These are phyloP conservation scores for Phasianus colchicus DNA, from an alignment of 2,113 vertebrate genomes.

Conservation along the genomic window DNA sequence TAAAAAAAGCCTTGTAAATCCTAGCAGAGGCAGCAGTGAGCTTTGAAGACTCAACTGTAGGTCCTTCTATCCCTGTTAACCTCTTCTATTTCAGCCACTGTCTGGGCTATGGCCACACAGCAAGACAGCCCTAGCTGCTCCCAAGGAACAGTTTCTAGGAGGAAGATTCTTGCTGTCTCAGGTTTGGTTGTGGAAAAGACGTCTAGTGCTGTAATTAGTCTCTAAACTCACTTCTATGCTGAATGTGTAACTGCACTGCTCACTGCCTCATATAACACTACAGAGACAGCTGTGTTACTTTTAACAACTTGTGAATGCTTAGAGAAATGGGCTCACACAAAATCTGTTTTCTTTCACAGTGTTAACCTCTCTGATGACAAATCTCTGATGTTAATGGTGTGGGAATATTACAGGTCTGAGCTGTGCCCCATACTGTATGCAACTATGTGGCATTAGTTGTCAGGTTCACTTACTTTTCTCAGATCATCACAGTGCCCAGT, in stretches of 20 bases:
- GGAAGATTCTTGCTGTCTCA: neutral
- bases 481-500: neutral
- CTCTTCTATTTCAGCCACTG: accelerated
- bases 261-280: neutral
- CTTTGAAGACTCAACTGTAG: neutral
- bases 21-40: neutral
- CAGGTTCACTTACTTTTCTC: neutral
- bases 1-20: neutral
- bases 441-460: neutral
- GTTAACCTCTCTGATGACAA: neutral
- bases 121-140: neutral
- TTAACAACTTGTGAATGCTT: neutral
- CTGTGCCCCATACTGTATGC: neutral
- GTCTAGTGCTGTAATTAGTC: neutral
- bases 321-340: neutral
- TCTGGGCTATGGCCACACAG: accelerated
- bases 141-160: neutral
- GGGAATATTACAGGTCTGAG: neutral
- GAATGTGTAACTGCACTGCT: neutral
- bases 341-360: neutral
- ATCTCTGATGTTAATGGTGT: neutral
- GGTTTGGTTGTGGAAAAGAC: neutral
- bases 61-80: neutral
- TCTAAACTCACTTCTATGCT: neutral
- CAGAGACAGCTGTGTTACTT: neutral